Conservation (phyloP, 2,113 vertebrate genomes). For the Cyphomyrus discorhynchus region DNA sequence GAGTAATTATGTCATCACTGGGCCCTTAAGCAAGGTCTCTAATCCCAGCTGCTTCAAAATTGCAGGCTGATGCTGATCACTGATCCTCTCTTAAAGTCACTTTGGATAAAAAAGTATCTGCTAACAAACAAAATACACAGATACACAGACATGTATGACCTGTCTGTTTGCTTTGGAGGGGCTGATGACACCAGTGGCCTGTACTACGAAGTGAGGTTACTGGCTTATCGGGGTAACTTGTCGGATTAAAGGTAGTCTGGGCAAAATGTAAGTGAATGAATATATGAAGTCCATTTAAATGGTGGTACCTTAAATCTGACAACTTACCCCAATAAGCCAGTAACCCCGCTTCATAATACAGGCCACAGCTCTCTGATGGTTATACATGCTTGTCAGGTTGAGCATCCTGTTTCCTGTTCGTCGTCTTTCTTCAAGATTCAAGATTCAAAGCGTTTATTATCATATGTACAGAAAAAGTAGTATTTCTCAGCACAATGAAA, state of each 20-base stretch:
- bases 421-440: not conserved
- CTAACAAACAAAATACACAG: not conserved
- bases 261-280: no score
- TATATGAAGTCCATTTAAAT: no score
- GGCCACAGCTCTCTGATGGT: not conserved
- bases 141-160: not conserved
- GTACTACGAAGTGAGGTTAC: no score
- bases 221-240: no score
- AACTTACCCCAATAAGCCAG: no score
- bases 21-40: not conserved
- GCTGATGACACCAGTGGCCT: not conserved
- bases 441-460: no score
- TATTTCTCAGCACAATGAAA: no score
- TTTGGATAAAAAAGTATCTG: not conserved
- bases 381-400: not conserved
- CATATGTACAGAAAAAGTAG: no score
- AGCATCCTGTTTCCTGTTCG: not conserved
- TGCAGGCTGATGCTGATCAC: not conserved
- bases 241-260: no score
- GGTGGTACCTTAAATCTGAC: no score
- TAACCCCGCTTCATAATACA: no score
- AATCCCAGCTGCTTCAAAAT: not conserved
- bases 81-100: not conserved
- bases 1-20: not conserved
- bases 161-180: not conserved